These are phyloP conservation scores for Epinotia bilunana DNA, from an alignment of 2,888 invertebrate genomes.

Conservation along the genomic window DNA sequence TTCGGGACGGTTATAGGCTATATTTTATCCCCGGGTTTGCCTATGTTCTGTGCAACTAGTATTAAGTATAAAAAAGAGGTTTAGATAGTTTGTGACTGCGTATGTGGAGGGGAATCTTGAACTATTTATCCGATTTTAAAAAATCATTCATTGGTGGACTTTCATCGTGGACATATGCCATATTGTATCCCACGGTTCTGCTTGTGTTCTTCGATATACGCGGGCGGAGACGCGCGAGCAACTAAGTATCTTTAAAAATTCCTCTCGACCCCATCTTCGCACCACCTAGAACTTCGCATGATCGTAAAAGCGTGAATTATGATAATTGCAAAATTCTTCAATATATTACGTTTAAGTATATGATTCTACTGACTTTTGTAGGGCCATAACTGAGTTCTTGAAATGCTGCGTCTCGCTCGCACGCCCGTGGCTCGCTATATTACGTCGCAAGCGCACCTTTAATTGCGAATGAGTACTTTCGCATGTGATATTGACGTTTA, in stretches of 20 bases:
- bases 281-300: slow-evolving; percentile 63
- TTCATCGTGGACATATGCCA: no score
- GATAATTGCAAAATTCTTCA: slow-evolving; percentile 84
- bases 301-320: slow-evolving; percentile 84
- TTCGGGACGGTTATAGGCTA: no score
- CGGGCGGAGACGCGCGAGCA: no score
- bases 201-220: no score
- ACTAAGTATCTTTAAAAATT: background rate
- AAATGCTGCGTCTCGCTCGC: slow-evolving; percentile 58
- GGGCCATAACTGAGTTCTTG: slow-evolving; percentile 78
- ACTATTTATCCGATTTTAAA: no score
- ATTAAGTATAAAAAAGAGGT: no score
- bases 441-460: slow-evolving; percentile 61
- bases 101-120: no score
- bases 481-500: slow-evolving; percentile 51
- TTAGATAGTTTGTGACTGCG: no score
- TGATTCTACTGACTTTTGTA: slow-evolving; percentile 82
- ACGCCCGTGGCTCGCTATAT: slow-evolving; percentile 51
- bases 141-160: no score
- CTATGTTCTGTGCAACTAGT: no score
- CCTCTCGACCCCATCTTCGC: slow-evolving; percentile 62
- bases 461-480: slow-evolving; percentile 54
- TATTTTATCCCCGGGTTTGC: no score
- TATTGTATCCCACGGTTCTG: no score
- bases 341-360: slow-evolving; percentile 84